These are phyloP conservation scores for Campylorhamphus procurvoides DNA, from an alignment of 2,113 vertebrate genomes.

Conservation along the genomic window DNA sequence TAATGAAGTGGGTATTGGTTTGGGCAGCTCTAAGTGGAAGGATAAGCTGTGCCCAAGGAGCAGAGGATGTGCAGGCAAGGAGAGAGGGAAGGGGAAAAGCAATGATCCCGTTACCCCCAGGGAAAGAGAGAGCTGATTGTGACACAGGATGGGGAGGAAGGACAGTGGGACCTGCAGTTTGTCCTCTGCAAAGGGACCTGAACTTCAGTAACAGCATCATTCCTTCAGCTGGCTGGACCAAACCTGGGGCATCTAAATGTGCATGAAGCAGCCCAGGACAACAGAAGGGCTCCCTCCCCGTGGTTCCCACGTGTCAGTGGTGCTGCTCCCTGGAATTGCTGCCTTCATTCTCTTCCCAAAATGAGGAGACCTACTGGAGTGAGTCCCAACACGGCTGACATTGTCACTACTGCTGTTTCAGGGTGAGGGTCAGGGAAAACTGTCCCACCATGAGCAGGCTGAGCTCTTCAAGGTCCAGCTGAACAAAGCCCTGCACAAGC, in stretches of 20 bases:
- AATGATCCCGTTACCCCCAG: not conserved
- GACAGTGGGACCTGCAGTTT: not conserved
- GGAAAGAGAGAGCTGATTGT: not conserved
- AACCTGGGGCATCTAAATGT: not conserved
- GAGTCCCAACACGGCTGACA: fast-evolving
- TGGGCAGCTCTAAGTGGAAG: not conserved
- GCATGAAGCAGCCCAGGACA: not conserved
- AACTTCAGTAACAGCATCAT: not conserved
- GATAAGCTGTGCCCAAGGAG: not conserved
- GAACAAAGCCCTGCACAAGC: not conserved
- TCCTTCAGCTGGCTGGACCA: not conserved
- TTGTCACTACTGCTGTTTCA: not conserved
- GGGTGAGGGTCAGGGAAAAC: not conserved
- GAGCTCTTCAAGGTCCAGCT: not conserved
- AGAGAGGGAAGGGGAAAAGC: not conserved
- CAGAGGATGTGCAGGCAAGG: not conserved
- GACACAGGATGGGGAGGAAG: not conserved
- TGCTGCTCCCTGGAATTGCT: not conserved
- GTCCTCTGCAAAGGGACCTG: not conserved
- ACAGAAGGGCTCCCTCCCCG: fast-evolving
- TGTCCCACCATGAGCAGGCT: not conserved
- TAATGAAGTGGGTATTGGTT: not conserved
- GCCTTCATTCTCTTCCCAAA: not conserved
- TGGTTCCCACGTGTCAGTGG: fast-evolving
- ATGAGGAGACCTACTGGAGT: not conserved